Conservation (phyloP, 2,888 invertebrate genomes). For the Eupeodes luniger region DNA sequence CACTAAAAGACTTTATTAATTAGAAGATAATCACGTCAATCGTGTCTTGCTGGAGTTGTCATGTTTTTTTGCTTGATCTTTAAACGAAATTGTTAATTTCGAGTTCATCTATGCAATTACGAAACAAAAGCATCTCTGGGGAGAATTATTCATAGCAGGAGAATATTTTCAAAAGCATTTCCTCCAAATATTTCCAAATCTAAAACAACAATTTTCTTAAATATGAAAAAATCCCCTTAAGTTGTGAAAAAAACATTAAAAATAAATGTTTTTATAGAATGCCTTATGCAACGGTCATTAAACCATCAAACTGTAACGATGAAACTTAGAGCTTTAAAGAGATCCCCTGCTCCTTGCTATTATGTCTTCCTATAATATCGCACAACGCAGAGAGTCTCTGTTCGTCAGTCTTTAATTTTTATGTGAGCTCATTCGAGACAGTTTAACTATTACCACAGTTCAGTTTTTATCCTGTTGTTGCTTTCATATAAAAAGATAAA, state of each 20-base stretch:
- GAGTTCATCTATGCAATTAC: too few relatives aligned
- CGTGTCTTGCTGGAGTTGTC: too few relatives aligned
- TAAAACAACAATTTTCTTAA: background rate
- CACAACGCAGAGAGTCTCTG: background rate
- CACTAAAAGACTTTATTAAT: too few relatives aligned
- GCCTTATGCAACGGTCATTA: constrained; percentile 6
- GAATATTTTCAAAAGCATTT: background rate
- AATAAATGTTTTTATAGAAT: constrained; percentile 10
- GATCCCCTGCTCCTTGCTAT: background rate
- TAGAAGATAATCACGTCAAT: too few relatives aligned
- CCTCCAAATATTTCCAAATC: background rate
- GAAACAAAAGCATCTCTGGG: too few relatives aligned
- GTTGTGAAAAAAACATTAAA: constrained; percentile 17
- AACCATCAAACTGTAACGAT: constrained; percentile 25
- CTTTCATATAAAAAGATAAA: background rate
- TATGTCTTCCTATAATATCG: background rate
- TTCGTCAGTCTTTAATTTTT: constrained; percentile 29
- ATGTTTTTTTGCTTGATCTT: too few relatives aligned
- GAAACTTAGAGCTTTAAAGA: constrained; percentile 6
- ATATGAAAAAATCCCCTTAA: constrained; percentile 10
- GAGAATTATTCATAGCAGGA: background rate
- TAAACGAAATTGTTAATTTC: too few relatives aligned
- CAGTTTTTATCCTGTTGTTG: background rate
- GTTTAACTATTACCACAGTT: constrained; percentile 20
- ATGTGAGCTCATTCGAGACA: constrained; percentile 21